Conservation (phyloP, 2,113 vertebrate species). For the Zingel zingel region DNA sequence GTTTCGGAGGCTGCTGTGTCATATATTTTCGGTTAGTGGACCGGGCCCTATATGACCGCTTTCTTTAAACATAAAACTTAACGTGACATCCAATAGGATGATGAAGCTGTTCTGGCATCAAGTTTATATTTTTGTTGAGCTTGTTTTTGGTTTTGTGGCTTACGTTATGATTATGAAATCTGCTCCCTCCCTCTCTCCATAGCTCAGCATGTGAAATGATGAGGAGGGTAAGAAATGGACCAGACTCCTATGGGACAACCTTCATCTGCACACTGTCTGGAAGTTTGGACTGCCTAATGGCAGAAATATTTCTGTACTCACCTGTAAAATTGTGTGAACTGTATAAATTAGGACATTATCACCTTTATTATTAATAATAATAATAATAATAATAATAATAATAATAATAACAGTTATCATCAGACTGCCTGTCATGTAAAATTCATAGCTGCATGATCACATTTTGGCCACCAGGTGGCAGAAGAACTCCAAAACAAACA, state of each 20-base stretch:
- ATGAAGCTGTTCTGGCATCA: not conserved
- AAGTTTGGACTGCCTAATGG: too few species aligned
- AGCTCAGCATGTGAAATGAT: slow-evolving; percentile 3
- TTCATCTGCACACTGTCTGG: too few species aligned
- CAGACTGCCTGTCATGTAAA: too few species aligned
- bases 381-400: too few species aligned
- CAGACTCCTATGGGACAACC: not conserved
- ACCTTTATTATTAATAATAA: too few species aligned
- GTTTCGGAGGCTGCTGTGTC: not conserved
- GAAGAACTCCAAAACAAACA: too few species aligned
- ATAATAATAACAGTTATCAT: too few species aligned
- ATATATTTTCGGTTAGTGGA: not conserved
- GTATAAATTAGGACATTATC: too few species aligned
- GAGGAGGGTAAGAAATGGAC: not conserved
- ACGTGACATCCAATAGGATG: not conserved
- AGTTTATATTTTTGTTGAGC: not conserved
- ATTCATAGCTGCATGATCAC: too few species aligned
- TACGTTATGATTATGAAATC: not conserved
- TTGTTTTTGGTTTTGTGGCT: not conserved
- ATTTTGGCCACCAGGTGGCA: too few species aligned
- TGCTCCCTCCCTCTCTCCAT: not conserved
- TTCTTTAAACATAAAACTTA: not conserved
- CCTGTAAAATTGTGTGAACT: too few species aligned
- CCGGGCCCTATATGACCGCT: not conserved
- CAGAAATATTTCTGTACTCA: too few species aligned